Evolutionary conservation across 30 jellyfish, hydroid and myxozoan species (phyloP).

Genomic region (Hydractinia symbiolongicarpus): DNA sequence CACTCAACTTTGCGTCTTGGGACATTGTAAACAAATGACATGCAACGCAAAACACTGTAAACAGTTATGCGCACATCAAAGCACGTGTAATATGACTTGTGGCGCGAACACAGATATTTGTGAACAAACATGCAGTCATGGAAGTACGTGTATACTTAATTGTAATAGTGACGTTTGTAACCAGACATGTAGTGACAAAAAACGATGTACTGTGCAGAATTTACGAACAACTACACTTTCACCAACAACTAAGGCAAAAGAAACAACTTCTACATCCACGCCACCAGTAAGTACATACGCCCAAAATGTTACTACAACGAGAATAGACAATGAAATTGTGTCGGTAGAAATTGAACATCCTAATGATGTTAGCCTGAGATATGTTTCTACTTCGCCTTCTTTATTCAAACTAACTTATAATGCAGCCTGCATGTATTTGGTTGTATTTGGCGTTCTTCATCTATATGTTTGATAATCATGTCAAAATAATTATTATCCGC

Average conservation of each 20-base stretch:
- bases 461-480: too few relatives aligned
- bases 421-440: too few relatives aligned
- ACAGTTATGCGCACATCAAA: conserved; percentile 76
- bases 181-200: conserved; percentile 33
- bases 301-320: too few relatives aligned
- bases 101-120: conserved; percentile 52
- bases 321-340: too few relatives aligned
- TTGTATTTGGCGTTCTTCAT: too few relatives aligned
- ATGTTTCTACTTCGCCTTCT: too few relatives aligned
- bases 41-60: conserved; percentile 75
- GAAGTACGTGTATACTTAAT: conserved; percentile 64
- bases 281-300: neutral
- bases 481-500: too few relatives aligned
- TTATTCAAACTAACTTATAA: too few relatives aligned
- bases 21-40: conserved; percentile 41
- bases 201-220: conserved; percentile 44
- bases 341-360: too few relatives aligned
- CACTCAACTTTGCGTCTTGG: conserved; percentile 72
- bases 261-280: conserved; percentile 23
- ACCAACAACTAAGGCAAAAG: conserved; percentile 20
- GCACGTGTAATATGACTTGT: conserved; percentile 63
- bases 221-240: conserved; percentile 29
- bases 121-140: conserved; percentile 60
- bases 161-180: conserved; percentile 19
- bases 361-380: too few relatives aligned